Base-by-base conservation (phyloP, 2,888 invertebrate species). In the Syrphus vitripennis region DNA sequence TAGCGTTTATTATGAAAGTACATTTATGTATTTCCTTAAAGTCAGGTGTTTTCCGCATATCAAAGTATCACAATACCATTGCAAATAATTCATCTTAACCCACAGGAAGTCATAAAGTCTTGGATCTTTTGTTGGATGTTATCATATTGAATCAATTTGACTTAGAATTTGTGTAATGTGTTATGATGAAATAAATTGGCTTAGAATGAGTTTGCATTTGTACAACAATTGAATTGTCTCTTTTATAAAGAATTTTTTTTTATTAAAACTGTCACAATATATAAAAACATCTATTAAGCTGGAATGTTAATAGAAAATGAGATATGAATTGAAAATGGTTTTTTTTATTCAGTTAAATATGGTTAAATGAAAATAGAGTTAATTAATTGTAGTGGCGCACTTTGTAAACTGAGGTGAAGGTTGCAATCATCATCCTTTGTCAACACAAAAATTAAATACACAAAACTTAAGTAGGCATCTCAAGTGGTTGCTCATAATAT, bases 191-290 rank as follows among this genome's bases (percentile, higher is more conserved):
- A 53, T 61, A 50, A 77, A 70, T 50, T 72, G 50, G 12, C 26
- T 50, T 26, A 50, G 10, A 50, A 50, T 26, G 45, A 19, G 77
- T 77, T 59, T 61, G 21, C 37, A 82, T 76, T 71, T 19, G 9
- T 42, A 40, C 72, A 77, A 77, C 65, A 71, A 59, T 72, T 67
- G 72, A 29, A 26, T 70, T 21, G 10, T n/a, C 31, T 48, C 26
- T 12, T n/a, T 16, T 19, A n/a, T 31, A 21, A 21, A 34, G 26
- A n/a, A 59, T 19, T 1, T 77, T 57, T 72, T 83, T 53, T 42
- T 37, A 78, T 83, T 78, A 21, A 53, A 61, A 53, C 71, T 78
- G 82, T 83, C 82, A 83, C 82, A 78, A 78, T 72, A 74, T 57
- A 42, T 9, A 31, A 6, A 16, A 53, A 26, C 7, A n/a, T 48